phyloP scores from a whole-genome alignment of 2,113 vertebrate genomes.

The Emydura subglobosa region DNA sequence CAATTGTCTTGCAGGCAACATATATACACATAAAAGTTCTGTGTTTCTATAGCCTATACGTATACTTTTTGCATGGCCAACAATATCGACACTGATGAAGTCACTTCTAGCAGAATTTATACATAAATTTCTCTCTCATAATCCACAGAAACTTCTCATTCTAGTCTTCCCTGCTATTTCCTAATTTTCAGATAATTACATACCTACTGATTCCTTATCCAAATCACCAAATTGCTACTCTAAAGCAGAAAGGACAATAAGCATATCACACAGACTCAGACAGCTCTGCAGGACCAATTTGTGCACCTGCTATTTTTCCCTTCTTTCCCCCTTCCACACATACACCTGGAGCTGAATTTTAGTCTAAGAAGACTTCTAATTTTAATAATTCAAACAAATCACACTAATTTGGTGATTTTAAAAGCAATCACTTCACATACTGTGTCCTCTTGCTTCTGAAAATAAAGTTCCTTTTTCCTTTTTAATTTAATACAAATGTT shows the following conservation, averaged over 20 bases:
- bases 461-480: neutral
- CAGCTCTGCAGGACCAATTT: neutral
- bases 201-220: neutral
- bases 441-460: neutral
- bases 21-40: conserved; percentile 43
- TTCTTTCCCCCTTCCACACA: neutral
- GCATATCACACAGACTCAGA: neutral
- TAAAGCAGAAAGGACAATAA: neutral
- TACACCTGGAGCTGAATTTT: neutral
- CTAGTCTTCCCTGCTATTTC: conserved; percentile 28
- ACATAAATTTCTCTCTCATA: neutral
- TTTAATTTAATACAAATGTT: neutral
- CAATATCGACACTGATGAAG: conserved; percentile 42
- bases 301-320: neutral
- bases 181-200: conserved; percentile 32
- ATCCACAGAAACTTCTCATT: neutral
- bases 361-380: neutral
- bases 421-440: neutral
- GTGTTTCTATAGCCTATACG: conserved; percentile 26
- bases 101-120: conserved; percentile 23
- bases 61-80: conserved; percentile 10
- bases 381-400: neutral
- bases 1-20: conserved; percentile 45
- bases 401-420: neutral
- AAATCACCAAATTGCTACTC: neutral